Conservation (phyloP, 2,797 vertebrate species). For the Glossophaga mutica region DNA sequence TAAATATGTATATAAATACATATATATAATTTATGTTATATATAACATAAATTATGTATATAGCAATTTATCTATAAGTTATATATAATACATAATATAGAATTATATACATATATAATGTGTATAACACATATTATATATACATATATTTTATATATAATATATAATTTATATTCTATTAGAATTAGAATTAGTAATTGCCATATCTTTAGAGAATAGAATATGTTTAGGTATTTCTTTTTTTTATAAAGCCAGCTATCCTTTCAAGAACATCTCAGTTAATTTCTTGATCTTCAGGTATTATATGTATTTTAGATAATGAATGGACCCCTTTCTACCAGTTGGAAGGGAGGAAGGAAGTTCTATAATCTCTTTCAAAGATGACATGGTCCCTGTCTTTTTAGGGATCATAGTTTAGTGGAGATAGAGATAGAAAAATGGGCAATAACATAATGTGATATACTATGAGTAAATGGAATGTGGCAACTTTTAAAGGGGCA, state of each 20-base stretch:
- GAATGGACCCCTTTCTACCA: not conserved
- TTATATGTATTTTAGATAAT: not conserved
- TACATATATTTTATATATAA: too few relatives aligned
- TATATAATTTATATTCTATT: not conserved
- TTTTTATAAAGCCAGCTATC: conserved; percentile 31
- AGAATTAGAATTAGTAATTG: not conserved
- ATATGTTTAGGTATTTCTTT: not conserved
- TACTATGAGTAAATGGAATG: not conserved
- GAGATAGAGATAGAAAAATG: not conserved
- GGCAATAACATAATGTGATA: not conserved
- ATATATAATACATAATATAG: too few relatives aligned
- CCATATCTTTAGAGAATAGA: not conserved
- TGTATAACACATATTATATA: too few relatives aligned
- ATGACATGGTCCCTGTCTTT: not conserved
- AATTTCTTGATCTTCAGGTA: not conserved
- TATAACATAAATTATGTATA: too few relatives aligned
- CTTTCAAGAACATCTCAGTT: conserved; percentile 10
- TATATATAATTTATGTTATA: too few relatives aligned
- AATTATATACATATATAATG: too few relatives aligned
- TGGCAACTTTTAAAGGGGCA: not conserved
- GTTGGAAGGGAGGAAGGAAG: not conserved
- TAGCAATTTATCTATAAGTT: not conserved
- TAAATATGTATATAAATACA: too few relatives aligned
- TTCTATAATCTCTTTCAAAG: not conserved
- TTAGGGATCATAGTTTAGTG: not conserved